These are phyloP conservation scores for Neosilurus mollespiculum DNA, from an alignment of 2,797 vertebrate species.

Conservation along the genomic window DNA sequence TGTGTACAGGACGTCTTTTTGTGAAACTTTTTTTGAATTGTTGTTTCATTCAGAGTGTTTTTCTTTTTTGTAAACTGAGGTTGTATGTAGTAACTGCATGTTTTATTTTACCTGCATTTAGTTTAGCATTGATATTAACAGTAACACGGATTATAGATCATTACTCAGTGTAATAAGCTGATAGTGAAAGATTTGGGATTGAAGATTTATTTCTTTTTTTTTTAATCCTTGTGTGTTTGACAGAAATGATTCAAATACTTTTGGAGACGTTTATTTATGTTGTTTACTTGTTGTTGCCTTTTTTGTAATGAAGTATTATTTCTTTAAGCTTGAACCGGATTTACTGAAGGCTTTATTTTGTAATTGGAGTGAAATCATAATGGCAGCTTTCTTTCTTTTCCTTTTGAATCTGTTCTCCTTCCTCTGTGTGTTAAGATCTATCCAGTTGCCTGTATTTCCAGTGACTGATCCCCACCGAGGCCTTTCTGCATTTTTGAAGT, in stretches of 20 bases:
- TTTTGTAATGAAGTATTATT: conserved; percentile 67
- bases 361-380: conserved; percentile 50
- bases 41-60: conserved; percentile 3
- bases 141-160: conserved; percentile 27
- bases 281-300: conserved; percentile 10
- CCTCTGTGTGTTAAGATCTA: conserved; percentile 31
- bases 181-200: neutral
- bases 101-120: conserved; percentile 49
- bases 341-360: conserved; percentile 44
- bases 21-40: conserved; percentile 28
- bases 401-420: conserved; percentile 1
- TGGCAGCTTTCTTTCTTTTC: conserved; percentile 52
- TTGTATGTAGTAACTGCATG: conserved; percentile 55
- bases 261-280: conserved; percentile 58
- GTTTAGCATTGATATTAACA: conserved; percentile 30
- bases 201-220: conserved; percentile 9
- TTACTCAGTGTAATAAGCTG: conserved; percentile 31
- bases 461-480: conserved; percentile 45
- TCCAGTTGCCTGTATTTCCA: conserved; percentile 37
- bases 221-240: neutral
- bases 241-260: conserved; percentile 7
- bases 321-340: conserved; percentile 50
- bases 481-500: conserved; percentile 50
- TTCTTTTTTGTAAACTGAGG: conserved; percentile 39
- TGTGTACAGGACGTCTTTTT: conserved; percentile 46